Evolutionary conservation across 2,113 vertebrate species (phyloP).

Genomic region (Halichoerus grypus): DNA sequence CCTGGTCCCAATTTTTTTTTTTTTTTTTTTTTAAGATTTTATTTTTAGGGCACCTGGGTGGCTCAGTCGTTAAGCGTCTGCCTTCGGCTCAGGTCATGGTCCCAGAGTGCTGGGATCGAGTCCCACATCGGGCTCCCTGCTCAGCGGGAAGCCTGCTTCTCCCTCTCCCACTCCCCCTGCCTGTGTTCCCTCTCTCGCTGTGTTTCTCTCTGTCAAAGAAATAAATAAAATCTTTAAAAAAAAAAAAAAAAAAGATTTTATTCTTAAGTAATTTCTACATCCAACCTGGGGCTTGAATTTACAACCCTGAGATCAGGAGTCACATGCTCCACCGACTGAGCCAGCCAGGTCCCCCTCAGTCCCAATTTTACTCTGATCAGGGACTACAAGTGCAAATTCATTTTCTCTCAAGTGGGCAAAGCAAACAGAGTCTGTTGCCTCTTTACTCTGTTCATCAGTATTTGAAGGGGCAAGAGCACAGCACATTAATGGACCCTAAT

Average conservation of each 20-base stretch:
- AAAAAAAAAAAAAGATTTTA: no score
- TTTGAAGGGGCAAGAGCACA: constrained; percentile 2
- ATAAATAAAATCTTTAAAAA: no score
- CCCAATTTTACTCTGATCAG: not conserved
- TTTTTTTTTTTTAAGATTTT: not conserved
- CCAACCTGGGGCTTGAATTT: not conserved
- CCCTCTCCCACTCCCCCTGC: no score
- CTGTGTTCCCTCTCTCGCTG: no score
- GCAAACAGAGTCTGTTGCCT: not conserved
- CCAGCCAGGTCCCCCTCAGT: not conserved
- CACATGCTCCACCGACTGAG: not conserved
- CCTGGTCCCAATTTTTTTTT: not conserved
- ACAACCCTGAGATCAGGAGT: not conserved
- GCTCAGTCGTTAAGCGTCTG: no score
- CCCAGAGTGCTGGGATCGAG: no score
- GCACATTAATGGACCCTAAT: not conserved
- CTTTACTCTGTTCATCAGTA: not conserved
- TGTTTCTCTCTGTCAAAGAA: no score
- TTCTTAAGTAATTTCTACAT: not conserved
- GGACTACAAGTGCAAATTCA: not conserved
- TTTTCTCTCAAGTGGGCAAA: not conserved
- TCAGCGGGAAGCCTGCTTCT: no score
- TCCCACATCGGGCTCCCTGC: no score
- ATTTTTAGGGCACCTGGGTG: not conserved
- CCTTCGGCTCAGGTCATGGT: no score